Base-by-base conservation (phyloP, 2,888 invertebrate species). In the Theretra japonica region DNA sequence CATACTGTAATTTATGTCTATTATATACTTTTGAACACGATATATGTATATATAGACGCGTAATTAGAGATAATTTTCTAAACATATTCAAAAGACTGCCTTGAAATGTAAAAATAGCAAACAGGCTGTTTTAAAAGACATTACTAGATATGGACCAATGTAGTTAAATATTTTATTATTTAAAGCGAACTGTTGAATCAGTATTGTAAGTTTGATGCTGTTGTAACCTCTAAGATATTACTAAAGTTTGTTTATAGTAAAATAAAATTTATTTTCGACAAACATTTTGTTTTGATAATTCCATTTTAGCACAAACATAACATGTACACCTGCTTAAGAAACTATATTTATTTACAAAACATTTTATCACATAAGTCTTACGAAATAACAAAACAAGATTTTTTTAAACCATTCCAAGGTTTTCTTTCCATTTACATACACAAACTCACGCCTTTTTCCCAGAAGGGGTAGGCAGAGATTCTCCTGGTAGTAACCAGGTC, bases 131-230 rank as follows among this genome's bases (percentile, higher is more conserved):
- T 50, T 62, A 62, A 41, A 62, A n/a, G 53, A 65, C 33, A 41
- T 25, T 70, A 56, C 4, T 69, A 21, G 50, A 41, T 56, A 25
- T 65, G 65, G 65, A 69, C 69, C 69, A 65, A 65, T 68, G 21
- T 70, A 70, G 62, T 28, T 68, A 65, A 48, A 48, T 70, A 7
- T 62, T 50, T 53, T 53, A 50, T 21, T 30, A 53, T 41, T 8
- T 65, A 25, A 70, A 70, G 5, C 17, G 70, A 79, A 58, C 70
- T 77, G 71, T 78, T 74, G 70, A 76, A 75, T 72, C 78, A 76
- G 76, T 80, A 79, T 78, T 76, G 77, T 73, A 70, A 23, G 23
- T 70, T 30, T 23, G 23, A 56, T 62, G 33, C 65, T 71, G 70
- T 71, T 71, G 28, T 69, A 53, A 56, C 17, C 21, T 72, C 50